Evolutionary conservation across 2,797 vertebrate genomes (phyloP), one percentile per base, ranked within the genome.

Genomic region (Triplophysa yarkandensis): DNA sequence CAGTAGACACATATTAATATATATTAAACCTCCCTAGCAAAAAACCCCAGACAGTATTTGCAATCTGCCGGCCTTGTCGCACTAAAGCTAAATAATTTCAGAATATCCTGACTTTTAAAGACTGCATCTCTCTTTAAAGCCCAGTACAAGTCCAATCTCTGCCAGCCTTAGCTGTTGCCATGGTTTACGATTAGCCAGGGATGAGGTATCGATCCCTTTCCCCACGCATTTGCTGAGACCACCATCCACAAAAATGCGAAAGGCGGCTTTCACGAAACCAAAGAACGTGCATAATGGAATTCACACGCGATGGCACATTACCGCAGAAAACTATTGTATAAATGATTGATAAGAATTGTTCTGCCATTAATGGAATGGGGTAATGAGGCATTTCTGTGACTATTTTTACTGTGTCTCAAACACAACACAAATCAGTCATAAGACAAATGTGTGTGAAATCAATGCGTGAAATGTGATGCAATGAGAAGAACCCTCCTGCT

Each of bases 71-170:
- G 23, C 25, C 32, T 60, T 61, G n/a, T 8, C 8, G 7, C 2
- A 14, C 30, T 14, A 58, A 0, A 16, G 48, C 74, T 67, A 80
- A 79, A 74, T 77, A 64, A 73, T 75, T 67, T 55, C 46, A 71
- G 68, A 71, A 68, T 64, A 58, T 32, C 69, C 71, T 70, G 66
- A 70, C 60, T 41, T 74, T 71, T 61, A 73, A 70, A 74, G 68
- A 54, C 44, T 41, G 44, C 71, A 68, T 79, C 70, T 63, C 28
- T 64, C 50, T 80, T 43, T 68, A 65, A 72, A 76, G 69, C 80
- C 73, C 60, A 73, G 71, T 76, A 83, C 71, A 78, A 81, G 80
- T 70, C 39, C 76, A 63, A 76, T 81, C 77, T 77, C n/a, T 54
- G 74, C 54, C 65, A 52, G 68, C 61, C 64, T 16, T 27, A 52